Base-by-base conservation (phyloP, 2,888 invertebrate genomes). In the Drepanosiphum platanoidis region DNA sequence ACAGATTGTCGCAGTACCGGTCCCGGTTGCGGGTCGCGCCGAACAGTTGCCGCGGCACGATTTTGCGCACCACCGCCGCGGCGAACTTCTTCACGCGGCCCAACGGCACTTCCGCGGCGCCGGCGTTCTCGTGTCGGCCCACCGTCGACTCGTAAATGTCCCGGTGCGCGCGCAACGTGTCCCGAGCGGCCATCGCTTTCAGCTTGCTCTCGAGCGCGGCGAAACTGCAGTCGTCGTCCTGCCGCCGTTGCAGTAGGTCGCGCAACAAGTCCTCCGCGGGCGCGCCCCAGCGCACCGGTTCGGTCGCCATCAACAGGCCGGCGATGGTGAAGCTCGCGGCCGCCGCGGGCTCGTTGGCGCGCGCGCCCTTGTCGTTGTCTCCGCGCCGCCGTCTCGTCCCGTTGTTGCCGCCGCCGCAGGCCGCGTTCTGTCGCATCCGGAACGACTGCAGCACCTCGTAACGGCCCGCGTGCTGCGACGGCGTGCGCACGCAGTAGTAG, bases 1-100 rank as follows among this genome's bases (percentile, higher is more conserved):
- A 77, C 68, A 84, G n/a, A 39, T 84, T 84, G 9, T 77, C 11
- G 18, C 75, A 77, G 58, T 32, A 84, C 30, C 68, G 84, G 30
- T 77, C 68, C 0, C 84, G 84, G 11, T 84, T 84, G 1, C 52
- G n/a, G 9, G 1, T 15, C 1, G 30, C 22, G 4, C 84, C 84
- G n/a, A 77, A 84, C 36, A 84, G 3, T 39, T 84, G 75, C 1
- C 66, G 39, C 1, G 84, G 84, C 22, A 84, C 75, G 7, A 70
- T 58, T n/a, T 84, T 84, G 0, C 58, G 39, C 22, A 77, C 77
- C 5, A 77, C 58, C 2, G n/a, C 15, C 0, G 8, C 13, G 13
- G 68, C 75, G 11, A 84, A 84, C n/a, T 58, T 27, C 8, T 84
- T 84, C 15, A 84, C 42, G 18, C 77, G 30, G 3, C 68, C 9